phyloP scores from a whole-genome alignment of 2,888 invertebrate genomes.

The Aleiodes leptofemur region DNA sequence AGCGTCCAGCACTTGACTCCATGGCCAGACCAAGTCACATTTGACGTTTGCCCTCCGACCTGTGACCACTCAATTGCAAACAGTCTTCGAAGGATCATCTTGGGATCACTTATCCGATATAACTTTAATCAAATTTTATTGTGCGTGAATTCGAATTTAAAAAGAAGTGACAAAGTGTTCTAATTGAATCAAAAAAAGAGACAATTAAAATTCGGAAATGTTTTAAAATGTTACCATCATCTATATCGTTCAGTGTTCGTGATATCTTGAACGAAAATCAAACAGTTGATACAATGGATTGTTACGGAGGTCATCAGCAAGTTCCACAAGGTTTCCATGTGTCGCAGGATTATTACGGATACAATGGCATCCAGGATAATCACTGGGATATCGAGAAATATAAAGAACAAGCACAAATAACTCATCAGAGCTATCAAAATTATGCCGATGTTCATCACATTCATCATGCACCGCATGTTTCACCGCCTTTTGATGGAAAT shows the following conservation, averaged over 20 bases:
- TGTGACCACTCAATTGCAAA: conserved; percentile 65
- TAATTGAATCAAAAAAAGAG: conserved; percentile 1
- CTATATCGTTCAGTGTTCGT: conserved; percentile 71
- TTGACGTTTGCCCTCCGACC: conserved; percentile 72
- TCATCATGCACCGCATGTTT: conserved; percentile 68
- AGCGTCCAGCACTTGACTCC: conserved; percentile 71
- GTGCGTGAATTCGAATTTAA: not conserved
- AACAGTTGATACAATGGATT: conserved; percentile 69
- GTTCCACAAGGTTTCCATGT: conserved; percentile 61
- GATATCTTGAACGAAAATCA: conserved; percentile 72
- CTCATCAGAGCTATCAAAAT: conserved; percentile 60
- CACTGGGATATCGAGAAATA: conserved; percentile 71
- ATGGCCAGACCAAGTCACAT: conserved; percentile 68
- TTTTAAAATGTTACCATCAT: conserved; percentile 66
- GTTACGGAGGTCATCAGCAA: conserved; percentile 66
- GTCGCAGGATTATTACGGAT: conserved; percentile 68
- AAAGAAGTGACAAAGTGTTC: not conserved
- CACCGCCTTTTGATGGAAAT: conserved; percentile 65
- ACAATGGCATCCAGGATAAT: conserved; percentile 65
- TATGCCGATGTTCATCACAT: conserved; percentile 68
- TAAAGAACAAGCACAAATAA: conserved; percentile 66
- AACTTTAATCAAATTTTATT: too few relatives aligned
- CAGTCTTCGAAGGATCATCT: conserved; percentile 37
- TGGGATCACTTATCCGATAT: too few relatives aligned
- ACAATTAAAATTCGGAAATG: conserved; percentile 24